These are phyloP conservation scores for Cyphomyrus plagiostoma DNA, from an alignment of 2,113 vertebrate genomes.

Conservation along the genomic window DNA sequence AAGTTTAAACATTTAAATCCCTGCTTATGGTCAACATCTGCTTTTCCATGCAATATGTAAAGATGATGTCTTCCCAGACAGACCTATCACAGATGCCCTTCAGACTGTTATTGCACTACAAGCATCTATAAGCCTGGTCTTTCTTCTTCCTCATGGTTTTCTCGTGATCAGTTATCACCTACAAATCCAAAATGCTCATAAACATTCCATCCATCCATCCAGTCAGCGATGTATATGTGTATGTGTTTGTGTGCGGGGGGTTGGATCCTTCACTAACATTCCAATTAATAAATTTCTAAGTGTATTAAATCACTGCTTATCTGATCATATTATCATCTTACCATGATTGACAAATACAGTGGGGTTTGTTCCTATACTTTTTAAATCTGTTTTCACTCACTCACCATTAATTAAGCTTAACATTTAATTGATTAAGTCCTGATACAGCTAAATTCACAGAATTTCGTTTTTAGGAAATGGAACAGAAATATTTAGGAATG, in stretches of 20 bases:
- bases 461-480: background rate
- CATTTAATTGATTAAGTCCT: background rate
- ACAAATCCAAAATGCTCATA: background rate
- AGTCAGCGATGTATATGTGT: background rate
- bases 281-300: background rate
- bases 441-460: background rate
- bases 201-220: background rate
- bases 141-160: background rate
- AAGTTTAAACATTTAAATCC: slow-evolving; percentile 32
- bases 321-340: background rate
- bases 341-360: background rate
- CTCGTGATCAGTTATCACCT: background rate
- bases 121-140: background rate
- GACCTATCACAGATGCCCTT: background rate
- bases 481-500: background rate
- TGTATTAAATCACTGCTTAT: background rate
- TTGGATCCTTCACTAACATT: background rate
- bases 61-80: background rate
- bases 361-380: background rate
- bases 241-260: too few relatives aligned
- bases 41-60: background rate
- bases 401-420: background rate
- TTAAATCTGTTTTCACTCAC: background rate
- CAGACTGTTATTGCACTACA: background rate
- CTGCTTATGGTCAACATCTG: background rate